Conservation (phyloP, 2,797 vertebrate species). For the Semotilus atromaculatus region DNA sequence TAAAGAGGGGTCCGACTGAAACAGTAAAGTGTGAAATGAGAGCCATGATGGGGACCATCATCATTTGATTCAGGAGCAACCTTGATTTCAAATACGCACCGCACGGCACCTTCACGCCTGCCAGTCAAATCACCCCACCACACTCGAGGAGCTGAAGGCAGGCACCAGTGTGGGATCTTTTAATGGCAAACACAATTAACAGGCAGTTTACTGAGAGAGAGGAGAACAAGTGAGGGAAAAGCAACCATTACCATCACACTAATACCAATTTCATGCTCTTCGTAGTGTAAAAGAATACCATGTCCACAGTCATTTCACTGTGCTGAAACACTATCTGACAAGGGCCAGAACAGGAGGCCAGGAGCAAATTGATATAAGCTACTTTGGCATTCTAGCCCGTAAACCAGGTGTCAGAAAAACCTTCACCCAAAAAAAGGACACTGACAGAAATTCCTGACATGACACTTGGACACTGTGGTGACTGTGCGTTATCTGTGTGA, state of each 20-base stretch:
- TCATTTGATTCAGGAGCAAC: slow-evolving; percentile 42
- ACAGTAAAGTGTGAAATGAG: slow-evolving; percentile 45
- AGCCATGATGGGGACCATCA: slow-evolving; percentile 25
- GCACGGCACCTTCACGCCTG: slow-evolving; percentile 36
- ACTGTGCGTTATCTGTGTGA: neutral
- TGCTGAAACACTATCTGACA: slow-evolving; percentile 56
- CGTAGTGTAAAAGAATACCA: slow-evolving; percentile 62
- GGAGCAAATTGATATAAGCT: slow-evolving; percentile 56
- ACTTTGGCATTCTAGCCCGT: slow-evolving; percentile 9
- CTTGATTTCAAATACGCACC: slow-evolving; percentile 37
- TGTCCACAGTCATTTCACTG: slow-evolving; percentile 51
- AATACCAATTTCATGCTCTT: slow-evolving; percentile 64
- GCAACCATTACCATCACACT: slow-evolving; percentile 51
- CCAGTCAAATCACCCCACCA: slow-evolving; percentile 48
- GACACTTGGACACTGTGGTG: neutral
- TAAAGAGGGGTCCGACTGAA: slow-evolving; percentile 23
- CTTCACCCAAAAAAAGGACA: slow-evolving; percentile 34
- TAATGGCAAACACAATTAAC: slow-evolving; percentile 62
- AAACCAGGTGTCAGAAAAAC: slow-evolving; percentile 20
- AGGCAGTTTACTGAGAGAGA: slow-evolving; percentile 54
- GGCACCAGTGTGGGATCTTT: slow-evolving; percentile 45
- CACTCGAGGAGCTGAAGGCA: slow-evolving; percentile 37
- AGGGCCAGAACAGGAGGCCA: slow-evolving; percentile 55
- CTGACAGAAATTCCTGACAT: slow-evolving; percentile 13
- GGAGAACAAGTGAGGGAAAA: slow-evolving; percentile 48